A percentile compares a stretch with the other conserved stretches of the same genome.
These are phyloP conservation scores for Drosophila watanabei DNA, from an alignment of 1,140 invertebrate genomes.

Conservation along the genomic window DNA sequence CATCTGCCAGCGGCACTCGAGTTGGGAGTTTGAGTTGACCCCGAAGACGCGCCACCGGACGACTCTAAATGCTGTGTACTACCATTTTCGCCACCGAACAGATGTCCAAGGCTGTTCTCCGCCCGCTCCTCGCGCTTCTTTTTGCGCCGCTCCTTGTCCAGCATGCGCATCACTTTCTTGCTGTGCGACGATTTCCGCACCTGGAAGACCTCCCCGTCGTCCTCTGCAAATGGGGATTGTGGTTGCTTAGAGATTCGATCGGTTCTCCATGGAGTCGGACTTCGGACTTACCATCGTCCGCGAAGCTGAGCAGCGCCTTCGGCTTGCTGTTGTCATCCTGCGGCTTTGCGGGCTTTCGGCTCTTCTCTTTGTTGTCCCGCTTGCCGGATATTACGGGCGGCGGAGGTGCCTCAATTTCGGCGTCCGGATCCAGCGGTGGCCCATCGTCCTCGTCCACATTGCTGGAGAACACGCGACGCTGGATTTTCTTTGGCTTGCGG, in stretches of 20 bases:
- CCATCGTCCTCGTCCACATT: slow-evolving; percentile 90
- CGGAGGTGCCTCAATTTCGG: slow-evolving; percentile 57
- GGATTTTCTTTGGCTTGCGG: slow-evolving; percentile 95
- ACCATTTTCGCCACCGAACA: slow-evolving; percentile 62
- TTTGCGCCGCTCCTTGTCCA: slow-evolving; percentile 92
- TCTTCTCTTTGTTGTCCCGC: slow-evolving; percentile 85
- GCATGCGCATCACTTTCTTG: slow-evolving; percentile 94
- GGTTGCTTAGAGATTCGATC: too few relatives aligned
- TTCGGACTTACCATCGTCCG: slow-evolving; percentile 89
- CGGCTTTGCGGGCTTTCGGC: slow-evolving; percentile 60
- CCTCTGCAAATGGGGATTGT: too few relatives aligned
- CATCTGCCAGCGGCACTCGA: slow-evolving; percentile 40
- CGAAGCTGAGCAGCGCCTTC: slow-evolving; percentile 92
- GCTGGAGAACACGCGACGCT: slow-evolving; percentile 90
- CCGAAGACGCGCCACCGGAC: slow-evolving; percentile 52
- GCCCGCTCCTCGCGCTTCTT: slow-evolving; percentile 88
- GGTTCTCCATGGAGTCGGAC: too few relatives aligned
- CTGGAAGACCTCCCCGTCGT: slow-evolving; percentile 96
- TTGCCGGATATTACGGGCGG: slow-evolving; percentile 78
- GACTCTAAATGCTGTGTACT: slow-evolving; percentile 78
- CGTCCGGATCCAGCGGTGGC: slow-evolving; percentile 65
- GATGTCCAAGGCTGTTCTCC: slow-evolving; percentile 35
- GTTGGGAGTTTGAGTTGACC: slow-evolving; percentile 42
- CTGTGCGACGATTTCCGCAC: slow-evolving; percentile 97
- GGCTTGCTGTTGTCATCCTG: slow-evolving; percentile 83